Percentiles rank a stretch among this genome's conserved stretches.
Evolutionary conservation across 1,140 invertebrate genomes (phyloP).

Genomic region (Fopius arisanus): DNA sequence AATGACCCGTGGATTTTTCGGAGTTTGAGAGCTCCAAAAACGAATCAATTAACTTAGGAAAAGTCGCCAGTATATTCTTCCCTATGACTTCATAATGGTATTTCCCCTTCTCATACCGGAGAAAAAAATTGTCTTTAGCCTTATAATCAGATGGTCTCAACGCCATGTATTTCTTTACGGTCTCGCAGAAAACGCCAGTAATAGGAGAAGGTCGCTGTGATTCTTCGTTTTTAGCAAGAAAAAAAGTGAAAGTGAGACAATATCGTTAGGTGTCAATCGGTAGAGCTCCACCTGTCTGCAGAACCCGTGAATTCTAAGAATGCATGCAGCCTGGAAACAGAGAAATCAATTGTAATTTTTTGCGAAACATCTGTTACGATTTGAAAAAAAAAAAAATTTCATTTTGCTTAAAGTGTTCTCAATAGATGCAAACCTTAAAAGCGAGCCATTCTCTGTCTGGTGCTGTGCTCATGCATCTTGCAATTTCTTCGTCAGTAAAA

Average conservation of each 20-base stretch:
- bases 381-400: no score
- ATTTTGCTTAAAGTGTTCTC: no score
- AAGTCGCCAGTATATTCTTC: background rate
- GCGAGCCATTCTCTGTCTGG: background rate
- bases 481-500: background rate
- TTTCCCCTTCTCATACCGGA: constrained; percentile 18
- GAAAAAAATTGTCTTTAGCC: constrained; percentile 11
- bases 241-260: background rate
- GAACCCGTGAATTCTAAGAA: constrained; percentile 20
- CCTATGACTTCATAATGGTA: constrained; percentile 21
- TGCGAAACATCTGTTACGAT: no score
- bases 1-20: constrained; percentile 19
- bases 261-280: background rate
- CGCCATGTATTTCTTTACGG: constrained; percentile 14
- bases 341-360: no score
- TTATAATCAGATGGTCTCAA: background rate
- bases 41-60: constrained; percentile 11
- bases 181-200: background rate
- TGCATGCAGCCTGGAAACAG: constrained; percentile 22
- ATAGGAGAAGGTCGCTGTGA: background rate
- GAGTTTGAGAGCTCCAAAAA: constrained; percentile 16
- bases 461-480: background rate
- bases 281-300: background rate
- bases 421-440: no score
- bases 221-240: constrained; percentile 2